phyloP scores from a whole-genome alignment of 2,888 invertebrate species.

The Ditylenchus weischeri region DNA sequence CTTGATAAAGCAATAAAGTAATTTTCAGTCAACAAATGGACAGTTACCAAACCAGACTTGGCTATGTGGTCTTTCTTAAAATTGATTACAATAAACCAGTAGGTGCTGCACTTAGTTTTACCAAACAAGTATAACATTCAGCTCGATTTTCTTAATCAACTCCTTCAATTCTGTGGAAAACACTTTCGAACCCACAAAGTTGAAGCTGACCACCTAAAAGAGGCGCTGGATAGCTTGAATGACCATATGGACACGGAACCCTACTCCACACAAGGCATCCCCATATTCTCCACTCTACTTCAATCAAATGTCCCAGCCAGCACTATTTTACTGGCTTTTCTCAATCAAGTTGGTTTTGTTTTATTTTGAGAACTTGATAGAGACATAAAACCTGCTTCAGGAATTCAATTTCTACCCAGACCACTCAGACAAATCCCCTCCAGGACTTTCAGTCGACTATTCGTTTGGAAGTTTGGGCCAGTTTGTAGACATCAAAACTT shows the following conservation, averaged over 20 bases:
- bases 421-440: too few relatives aligned
- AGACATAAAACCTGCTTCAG: background rate
- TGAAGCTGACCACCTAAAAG: background rate
- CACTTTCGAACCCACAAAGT: too few relatives aligned
- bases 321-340: background rate
- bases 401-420: background rate
- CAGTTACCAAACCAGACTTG: constrained; percentile 5
- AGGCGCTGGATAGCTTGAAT: background rate
- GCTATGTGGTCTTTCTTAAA: constrained; percentile 12
- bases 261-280: constrained; percentile 1
- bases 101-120: background rate
- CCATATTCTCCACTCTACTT: constrained; percentile 3
- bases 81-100: constrained; percentile 5
- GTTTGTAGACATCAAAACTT: background rate
- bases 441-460: background rate
- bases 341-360: background rate
- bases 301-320: background rate
- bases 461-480: constrained; percentile 4
- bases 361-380: background rate
- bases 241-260: background rate
- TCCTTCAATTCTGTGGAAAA: too few relatives aligned
- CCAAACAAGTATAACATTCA: too few relatives aligned
- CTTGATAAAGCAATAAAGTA: too few relatives aligned
- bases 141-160: too few relatives aligned
- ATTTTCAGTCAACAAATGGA: background rate